phyloP scores from a whole-genome alignment of 1,140 invertebrate species.

The Polypedilum vanderplanki region DNA sequence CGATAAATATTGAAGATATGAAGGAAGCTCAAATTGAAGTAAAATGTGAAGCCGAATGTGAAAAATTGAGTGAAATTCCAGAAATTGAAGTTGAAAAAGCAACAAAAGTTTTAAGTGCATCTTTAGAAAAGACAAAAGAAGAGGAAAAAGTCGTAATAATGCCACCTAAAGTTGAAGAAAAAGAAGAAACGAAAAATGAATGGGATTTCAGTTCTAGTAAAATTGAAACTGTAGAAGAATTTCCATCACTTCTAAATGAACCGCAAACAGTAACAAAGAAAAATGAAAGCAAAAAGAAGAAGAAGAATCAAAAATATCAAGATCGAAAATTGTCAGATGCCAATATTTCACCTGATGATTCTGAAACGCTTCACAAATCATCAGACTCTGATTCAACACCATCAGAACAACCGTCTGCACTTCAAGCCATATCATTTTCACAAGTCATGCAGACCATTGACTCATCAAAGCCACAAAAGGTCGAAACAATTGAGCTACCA shows the following conservation, averaged over 20 bases:
- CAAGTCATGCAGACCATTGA: no score
- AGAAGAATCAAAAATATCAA: no score
- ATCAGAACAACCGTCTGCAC: background rate
- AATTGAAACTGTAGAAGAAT: background rate
- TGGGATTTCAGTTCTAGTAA: background rate
- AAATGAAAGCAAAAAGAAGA: no score
- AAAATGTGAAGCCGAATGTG: background rate
- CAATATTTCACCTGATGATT: no score
- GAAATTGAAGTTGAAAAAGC: conserved; percentile 1
- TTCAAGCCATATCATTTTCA: no score
- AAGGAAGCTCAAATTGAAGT: background rate
- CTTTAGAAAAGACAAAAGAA: background rate
- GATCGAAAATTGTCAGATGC: no score
- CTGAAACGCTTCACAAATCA: background rate
- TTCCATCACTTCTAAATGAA: background rate
- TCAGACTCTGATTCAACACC: background rate
- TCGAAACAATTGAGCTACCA: no score
- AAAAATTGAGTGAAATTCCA: background rate
- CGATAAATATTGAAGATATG: background rate
- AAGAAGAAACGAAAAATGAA: background rate
- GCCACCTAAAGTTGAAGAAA: background rate
- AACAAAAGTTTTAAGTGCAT: background rate
- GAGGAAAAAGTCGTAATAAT: background rate
- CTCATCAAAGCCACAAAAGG: no score
- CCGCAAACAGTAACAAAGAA: background rate